phyloP scores from a whole-genome alignment of 1,140 invertebrate genomes.

The Drosophila pallidifrons region DNA sequence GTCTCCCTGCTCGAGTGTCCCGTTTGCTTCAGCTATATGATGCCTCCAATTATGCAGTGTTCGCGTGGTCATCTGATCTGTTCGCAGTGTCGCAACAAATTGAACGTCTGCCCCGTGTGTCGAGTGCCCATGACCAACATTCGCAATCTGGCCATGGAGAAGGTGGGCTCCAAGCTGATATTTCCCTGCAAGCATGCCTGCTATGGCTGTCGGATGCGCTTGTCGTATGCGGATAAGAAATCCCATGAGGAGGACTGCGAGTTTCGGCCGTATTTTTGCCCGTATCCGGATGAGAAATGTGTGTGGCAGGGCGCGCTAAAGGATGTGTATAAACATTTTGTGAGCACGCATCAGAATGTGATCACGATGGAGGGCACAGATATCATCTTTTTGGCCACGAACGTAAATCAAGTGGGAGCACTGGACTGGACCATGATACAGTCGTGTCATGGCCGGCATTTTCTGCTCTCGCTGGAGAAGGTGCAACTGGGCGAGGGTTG shows the following conservation, averaged over 20 bases:
- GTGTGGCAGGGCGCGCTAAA: constrained; percentile 98
- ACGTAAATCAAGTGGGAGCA: constrained; percentile 99
- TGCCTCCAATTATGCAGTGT: constrained; percentile 97
- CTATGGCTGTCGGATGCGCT: constrained; percentile 95
- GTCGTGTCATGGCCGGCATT: constrained; percentile 99
- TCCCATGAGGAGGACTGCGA: constrained; percentile 99
- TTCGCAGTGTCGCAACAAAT: constrained; percentile 96
- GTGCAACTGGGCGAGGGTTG: constrained; percentile 98
- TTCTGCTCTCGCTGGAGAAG: constrained; percentile 99
- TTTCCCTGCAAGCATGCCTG: constrained; percentile 99
- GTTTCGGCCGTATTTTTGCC: constrained; percentile 98
- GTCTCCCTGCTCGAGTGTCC: constrained; percentile 99
- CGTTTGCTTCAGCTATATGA: constrained; percentile 99
- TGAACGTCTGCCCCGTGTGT: constrained; percentile 98
- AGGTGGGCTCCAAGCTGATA: constrained; percentile 98
- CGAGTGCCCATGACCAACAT: constrained; percentile 98
- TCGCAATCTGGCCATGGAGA: constrained; percentile 99
- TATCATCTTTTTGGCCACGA: constrained; percentile 99
- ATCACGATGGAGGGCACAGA: constrained; percentile 99
- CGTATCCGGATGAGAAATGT: constrained; percentile 99
- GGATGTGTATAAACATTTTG: constrained; percentile 97
- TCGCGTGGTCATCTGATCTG: constrained; percentile 95
- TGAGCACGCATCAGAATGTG: constrained; percentile 98
- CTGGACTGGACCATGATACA: constrained; percentile 99
- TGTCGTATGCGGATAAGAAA: constrained; percentile 97